Conservation (phyloP, 2,113 vertebrate genomes). For the Apteryx owenii region DNA sequence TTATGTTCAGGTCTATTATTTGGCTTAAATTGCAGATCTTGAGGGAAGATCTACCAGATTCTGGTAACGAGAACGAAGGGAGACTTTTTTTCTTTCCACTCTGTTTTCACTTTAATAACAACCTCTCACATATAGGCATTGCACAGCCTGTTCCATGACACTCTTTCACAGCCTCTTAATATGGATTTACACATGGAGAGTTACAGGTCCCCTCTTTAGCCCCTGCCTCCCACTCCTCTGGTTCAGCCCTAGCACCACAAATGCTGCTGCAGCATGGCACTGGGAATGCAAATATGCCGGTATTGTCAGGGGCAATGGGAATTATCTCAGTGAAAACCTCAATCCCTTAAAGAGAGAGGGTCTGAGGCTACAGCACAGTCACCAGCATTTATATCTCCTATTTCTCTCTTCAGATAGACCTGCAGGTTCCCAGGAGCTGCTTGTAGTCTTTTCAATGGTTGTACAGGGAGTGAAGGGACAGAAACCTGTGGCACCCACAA, state of each 20-base stretch:
- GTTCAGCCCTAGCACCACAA: background rate
- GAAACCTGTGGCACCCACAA: background rate
- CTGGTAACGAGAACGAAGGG: background rate
- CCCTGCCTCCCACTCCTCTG: background rate
- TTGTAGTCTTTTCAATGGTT: background rate
- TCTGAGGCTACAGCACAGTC: background rate
- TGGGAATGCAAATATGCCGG: fast-evolving
- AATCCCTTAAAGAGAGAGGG: fast-evolving
- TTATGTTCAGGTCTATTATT: background rate
- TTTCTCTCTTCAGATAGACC: background rate
- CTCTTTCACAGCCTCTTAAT: background rate
- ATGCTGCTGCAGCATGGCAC: background rate
- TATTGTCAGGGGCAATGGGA: fast-evolving
- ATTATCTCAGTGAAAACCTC: background rate
- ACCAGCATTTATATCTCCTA: background rate
- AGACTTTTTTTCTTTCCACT: background rate
- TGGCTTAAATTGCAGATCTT: background rate
- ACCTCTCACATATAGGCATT: background rate
- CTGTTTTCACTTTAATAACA: background rate
- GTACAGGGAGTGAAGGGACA: background rate
- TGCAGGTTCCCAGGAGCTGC: background rate
- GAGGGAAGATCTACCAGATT: background rate
- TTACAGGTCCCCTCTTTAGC: background rate
- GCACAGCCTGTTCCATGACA: background rate
- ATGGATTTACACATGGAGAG: background rate